Evolutionary conservation across 2,888 invertebrate species (phyloP), one percentile per base, ranked within the genome.

Genomic region (Thereva unica): DNA sequence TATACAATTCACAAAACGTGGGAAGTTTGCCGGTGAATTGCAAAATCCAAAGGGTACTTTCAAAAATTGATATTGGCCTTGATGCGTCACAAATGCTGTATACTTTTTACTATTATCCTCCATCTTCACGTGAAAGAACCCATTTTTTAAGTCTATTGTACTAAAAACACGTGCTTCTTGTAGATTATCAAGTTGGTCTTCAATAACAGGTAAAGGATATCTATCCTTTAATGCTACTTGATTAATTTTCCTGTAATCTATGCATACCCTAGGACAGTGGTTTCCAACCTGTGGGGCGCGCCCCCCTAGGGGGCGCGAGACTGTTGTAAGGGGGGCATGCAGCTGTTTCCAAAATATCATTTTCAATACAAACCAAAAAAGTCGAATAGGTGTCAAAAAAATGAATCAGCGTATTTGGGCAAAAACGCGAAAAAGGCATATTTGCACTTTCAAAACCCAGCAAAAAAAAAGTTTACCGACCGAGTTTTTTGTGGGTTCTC

Each of bases 21-120:
- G 76, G 55, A 79, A 78, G 35, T 75, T 72, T 8, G 74, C 70
- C 8, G 79, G 79, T 4, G 72, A 73, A 35, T 76, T 77, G 49
- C 75, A 76, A 5, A 78, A 54, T 5, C 78, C 79, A 72, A 80
- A 81, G 0, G 78, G 78, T 56, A 73, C 73, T 69, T 70, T 74
- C 6, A 74, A 44, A 68, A 79, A 80, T 69, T 81, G 67, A n/a
- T 40, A 72, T 34, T 69, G 23, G 4, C 68, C 68, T 5, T 63
- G 45, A 49, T 69, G 69, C 6, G 67, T 67, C 9, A 69, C 47
- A 47, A 69, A 69, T 4, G 68, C 54, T 6, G 67, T 67, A 50
- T 66, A 70, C 41, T 66, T 57, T 35, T 55, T 66, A 37, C 69
- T 67, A 6, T 7, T 10, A 6, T 64, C 65, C 45, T 66, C 66